Evolutionary conservation across 2,888 invertebrate species (phyloP), one percentile per base, ranked within the genome.

Genomic region (Ectemnius lituratus): DNA sequence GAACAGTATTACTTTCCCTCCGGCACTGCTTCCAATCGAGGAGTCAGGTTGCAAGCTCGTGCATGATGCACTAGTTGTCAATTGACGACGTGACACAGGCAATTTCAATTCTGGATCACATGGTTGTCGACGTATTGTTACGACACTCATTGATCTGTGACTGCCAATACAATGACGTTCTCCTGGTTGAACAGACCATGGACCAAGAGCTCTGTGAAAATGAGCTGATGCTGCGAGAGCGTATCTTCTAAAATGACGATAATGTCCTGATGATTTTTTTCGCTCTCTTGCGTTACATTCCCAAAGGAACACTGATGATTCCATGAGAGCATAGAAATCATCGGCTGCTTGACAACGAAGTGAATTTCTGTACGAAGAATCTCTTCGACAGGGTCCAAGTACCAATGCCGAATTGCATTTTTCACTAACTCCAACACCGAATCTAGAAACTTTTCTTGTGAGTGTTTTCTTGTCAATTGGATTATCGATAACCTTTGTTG

Each of bases 171-270:
- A 92, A 67, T 87, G 90, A 70, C 89, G 89, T 71, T 92, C 91
- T 0, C 92, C 92, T 4, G 90, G 87, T 27, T 91, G 86, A 8
- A 92, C 87, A 18, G 90, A 88, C 92, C 92, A 92, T 0, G 92
- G 92, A 0, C 93, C 93, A 27, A 93, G 86, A 0, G 92, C 93
- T 70, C 91, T 88, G 1, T 92, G 79, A 74, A 93, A 92, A 79
- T 92, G 90, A 0, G 92, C 90, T 28, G 91, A 90, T 0, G 92
- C 90, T 0, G 89, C 83, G 6, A 93, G 84, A 0, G 91, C 92
- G 78, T 92, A 93, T 61, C 92, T 85, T 73, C 93, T 87, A 14
- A 89, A 88, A 77, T 92, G 92, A 62, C 70, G 82, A n/a, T 58
- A 65, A 47, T 46, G 69, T 18, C 64, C 66, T 49, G 56, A 56